phyloP scores from a whole-genome alignment of 2,113 vertebrate species.

The Porphyrio hochstetteri region DNA sequence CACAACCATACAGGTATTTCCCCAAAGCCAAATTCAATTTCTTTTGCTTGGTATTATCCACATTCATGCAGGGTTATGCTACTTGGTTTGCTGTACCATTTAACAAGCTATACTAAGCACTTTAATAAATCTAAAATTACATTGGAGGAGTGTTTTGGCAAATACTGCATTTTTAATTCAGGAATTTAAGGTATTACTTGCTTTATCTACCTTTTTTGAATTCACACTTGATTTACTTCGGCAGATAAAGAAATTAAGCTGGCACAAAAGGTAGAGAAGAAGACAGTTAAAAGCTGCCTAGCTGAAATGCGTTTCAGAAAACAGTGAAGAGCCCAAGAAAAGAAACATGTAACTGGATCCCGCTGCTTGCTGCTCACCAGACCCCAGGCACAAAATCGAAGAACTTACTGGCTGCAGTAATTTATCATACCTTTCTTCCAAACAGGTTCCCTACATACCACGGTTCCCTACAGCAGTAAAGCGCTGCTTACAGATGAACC shows the following conservation, averaged over 20 bases:
- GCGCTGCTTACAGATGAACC: slow-evolving; percentile 26
- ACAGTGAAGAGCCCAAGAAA: slow-evolving; percentile 46
- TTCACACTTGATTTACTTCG: not conserved
- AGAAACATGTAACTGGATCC: slow-evolving; percentile 58
- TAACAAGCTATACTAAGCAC: not conserved
- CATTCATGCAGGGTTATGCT: not conserved
- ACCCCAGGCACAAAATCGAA: slow-evolving; percentile 55
- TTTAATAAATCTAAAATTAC: not conserved
- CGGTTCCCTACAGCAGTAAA: slow-evolving; percentile 14
- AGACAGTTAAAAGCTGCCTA: slow-evolving; percentile 5
- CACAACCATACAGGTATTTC: not conserved
- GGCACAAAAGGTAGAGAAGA: not conserved
- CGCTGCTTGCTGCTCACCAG: slow-evolving; percentile 48
- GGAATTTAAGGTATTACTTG: not conserved
- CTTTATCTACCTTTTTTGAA: not conserved
- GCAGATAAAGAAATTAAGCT: not conserved
- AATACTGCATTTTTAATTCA: not conserved
- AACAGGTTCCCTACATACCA: slow-evolving; percentile 33
- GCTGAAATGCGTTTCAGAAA: slow-evolving; percentile 51
- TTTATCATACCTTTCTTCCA: slow-evolving; percentile 60
- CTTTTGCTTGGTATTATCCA: not conserved
- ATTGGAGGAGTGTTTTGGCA: not conserved
- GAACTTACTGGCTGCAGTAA: slow-evolving; percentile 57
- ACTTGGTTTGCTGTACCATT: not conserved
- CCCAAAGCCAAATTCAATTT: slow-evolving; percentile 27